Conservation (phyloP, 1,140 invertebrate genomes). For the Diachasmimorpha longicaudata region DNA sequence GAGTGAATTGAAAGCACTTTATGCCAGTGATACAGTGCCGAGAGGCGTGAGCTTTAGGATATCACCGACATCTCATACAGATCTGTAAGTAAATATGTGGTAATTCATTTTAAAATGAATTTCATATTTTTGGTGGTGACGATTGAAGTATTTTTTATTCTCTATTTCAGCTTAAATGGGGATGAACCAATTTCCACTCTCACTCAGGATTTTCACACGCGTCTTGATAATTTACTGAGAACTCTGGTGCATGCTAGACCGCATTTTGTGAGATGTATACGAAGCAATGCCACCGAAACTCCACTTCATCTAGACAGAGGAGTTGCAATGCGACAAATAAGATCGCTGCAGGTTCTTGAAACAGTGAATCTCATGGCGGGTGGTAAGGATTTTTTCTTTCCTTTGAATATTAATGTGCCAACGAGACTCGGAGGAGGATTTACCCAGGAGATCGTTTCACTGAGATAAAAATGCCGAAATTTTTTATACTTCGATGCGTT, state of each 20-base stretch:
- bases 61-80: slow-evolving; percentile 88
- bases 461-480: too few relatives aligned
- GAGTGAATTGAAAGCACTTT: slow-evolving; percentile 87
- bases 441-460: too few relatives aligned
- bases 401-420: too few relatives aligned
- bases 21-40: slow-evolving; percentile 80
- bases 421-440: too few relatives aligned
- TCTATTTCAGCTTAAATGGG: slow-evolving; percentile 72
- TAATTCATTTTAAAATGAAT: not conserved
- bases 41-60: slow-evolving; percentile 86
- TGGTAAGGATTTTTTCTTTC: slow-evolving; percentile 52
- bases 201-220: slow-evolving; percentile 93
- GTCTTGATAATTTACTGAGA: slow-evolving; percentile 88
- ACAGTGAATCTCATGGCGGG: slow-evolving; percentile 94
- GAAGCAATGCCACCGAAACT: slow-evolving; percentile 81
- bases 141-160: slow-evolving; percentile 1
- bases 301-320: slow-evolving; percentile 80
- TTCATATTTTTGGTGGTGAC: too few relatives aligned
- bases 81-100: slow-evolving; percentile 66
- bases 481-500: too few relatives aligned
- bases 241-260: slow-evolving; percentile 91
- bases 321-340: slow-evolving; percentile 83
- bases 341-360: slow-evolving; percentile 91
- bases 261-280: slow-evolving; percentile 91
- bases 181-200: slow-evolving; percentile 89